Evolutionary conservation across 2,888 invertebrate genomes (phyloP).

Genomic region (Toxonevra muliebris): DNA sequence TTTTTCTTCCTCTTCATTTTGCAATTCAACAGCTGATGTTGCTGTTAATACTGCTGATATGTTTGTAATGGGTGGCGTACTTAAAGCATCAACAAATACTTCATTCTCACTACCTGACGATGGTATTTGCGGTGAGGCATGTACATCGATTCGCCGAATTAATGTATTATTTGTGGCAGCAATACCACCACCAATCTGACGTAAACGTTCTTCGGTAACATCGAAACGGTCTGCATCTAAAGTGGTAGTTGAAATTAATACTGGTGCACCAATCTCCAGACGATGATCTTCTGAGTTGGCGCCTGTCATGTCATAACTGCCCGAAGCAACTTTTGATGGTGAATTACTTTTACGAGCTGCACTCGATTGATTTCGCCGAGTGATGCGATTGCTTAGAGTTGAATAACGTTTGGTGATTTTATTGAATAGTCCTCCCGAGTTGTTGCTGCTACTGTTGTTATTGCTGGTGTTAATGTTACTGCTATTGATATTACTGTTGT

Average conservation of each 20-base stretch:
- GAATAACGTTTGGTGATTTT: constrained; percentile 63
- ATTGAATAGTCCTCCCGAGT: constrained; percentile 48
- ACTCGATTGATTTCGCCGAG: constrained; percentile 53
- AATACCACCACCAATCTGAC: constrained; percentile 57
- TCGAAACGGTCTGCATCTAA: constrained; percentile 61
- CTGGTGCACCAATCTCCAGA: constrained; percentile 62
- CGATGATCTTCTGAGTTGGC: constrained; percentile 62
- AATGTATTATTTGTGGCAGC: constrained; percentile 39
- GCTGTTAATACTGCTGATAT: constrained; percentile 6
- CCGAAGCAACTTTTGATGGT: constrained; percentile 55
- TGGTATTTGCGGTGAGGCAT: constrained; percentile 41
- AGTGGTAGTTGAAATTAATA: constrained; percentile 63
- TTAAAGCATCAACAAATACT: constrained; percentile 59
- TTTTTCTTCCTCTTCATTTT: constrained; percentile 33
- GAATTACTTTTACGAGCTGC: constrained; percentile 48
- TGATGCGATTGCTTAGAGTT: constrained; percentile 60
- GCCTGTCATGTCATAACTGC: constrained; percentile 65
- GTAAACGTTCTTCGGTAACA: constrained; percentile 55
- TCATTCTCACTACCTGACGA: constrained; percentile 60
- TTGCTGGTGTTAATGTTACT: constrained; percentile 44
- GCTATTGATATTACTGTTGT: constrained; percentile 38
- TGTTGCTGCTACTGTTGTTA: constrained; percentile 22
- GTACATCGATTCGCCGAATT: constrained; percentile 36
- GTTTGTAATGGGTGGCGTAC: constrained; percentile 48
- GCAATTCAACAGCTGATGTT: too few species aligned